Conservation (phyloP, 2,888 invertebrate species). For the Drosophila nr. fundita region DNA sequence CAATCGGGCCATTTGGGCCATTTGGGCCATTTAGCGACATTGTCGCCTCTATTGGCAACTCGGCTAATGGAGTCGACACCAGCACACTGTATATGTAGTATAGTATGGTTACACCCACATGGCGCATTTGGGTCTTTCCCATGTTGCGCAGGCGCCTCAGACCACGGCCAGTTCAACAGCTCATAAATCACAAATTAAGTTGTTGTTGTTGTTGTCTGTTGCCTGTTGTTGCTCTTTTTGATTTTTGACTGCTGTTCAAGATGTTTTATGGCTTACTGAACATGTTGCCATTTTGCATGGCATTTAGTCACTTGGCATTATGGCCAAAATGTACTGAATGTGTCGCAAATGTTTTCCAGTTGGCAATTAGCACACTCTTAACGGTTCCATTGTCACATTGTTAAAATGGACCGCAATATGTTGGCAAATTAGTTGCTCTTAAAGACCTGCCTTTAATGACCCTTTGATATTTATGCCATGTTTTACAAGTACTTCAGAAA, state of each 20-base stretch:
- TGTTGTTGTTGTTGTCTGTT: conserved; percentile 31
- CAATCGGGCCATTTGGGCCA: conserved; percentile 44
- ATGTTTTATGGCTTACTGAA: conserved; percentile 52
- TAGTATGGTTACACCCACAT: conserved; percentile 48
- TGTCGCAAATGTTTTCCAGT: conserved; percentile 31
- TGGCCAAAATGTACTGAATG: conserved; percentile 40
- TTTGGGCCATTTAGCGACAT: conserved; percentile 58
- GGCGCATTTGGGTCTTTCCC: conserved; percentile 51
- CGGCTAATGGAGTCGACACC: conserved; percentile 46
- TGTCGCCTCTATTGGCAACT: conserved; percentile 42
- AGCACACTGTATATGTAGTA: conserved; percentile 11
- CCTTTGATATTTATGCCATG: background rate
- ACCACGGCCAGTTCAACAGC: conserved; percentile 54
- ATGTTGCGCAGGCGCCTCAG: conserved; percentile 45
- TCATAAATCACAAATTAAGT: conserved; percentile 66
- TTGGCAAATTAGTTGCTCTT: background rate
- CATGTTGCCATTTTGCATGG: conserved; percentile 63
- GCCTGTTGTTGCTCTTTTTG: conserved; percentile 31
- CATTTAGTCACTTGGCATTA: conserved; percentile 45
- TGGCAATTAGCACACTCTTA: conserved; percentile 34
- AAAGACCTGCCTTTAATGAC: background rate
- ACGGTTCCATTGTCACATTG: conserved; percentile 25
- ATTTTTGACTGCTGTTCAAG: conserved; percentile 52
- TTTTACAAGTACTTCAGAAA: background rate
- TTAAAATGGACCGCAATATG: conserved; percentile 1